Evolutionary conservation across 2,113 vertebrate genomes (phyloP), one percentile per base, ranked within the genome.

Genomic region (Leucosticte australis): DNA sequence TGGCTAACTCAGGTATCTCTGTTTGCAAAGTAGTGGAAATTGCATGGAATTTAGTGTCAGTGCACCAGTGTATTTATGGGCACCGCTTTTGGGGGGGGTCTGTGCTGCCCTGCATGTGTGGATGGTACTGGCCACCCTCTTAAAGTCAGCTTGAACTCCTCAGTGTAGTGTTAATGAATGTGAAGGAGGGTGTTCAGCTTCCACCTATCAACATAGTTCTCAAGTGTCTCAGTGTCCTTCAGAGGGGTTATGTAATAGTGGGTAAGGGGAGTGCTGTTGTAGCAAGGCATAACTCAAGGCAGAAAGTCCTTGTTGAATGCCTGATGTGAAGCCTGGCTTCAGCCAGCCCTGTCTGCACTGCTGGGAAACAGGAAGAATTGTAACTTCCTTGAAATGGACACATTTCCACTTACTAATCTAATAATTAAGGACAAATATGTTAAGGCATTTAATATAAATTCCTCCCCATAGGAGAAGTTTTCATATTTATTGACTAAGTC

Each of bases 21-120:
- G 11, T 53, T 73, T 26, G 47, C 31, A 76, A 67, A 67, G 50
- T 6, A 55, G 65, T 35, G 69, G 47, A 62, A 67, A 47, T 31
- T 11, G n/a, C 7, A 35, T n/a, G 6, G 21, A 19, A 62, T 75
- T 67, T 20, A 22, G 41, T 31, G 23, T 70, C 23, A 42, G 8
- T 13, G 5, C 50, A 52, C 22, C 11, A 9, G 0, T 37, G n/a
- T 2, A 1, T n/a, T 60, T 65, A n/a, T 52, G 50, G 11, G 28
- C 33, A 35, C n/a, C 0, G 0, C 16, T 56, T 85, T 8, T 10
- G 59, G 18, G 9, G 10, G 5, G 6, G 3, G 2, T 63, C 31
- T 63, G 18, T 73, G n/a, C 39, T 89, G 44, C 24, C 26, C 14
- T 49, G n/a, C 2, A 1, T 35, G 53, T 42, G 9, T 28, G 28